These are phyloP conservation scores for Pontoporia blainvillei DNA, from an alignment of 2,113 vertebrate species.

Conservation along the genomic window DNA sequence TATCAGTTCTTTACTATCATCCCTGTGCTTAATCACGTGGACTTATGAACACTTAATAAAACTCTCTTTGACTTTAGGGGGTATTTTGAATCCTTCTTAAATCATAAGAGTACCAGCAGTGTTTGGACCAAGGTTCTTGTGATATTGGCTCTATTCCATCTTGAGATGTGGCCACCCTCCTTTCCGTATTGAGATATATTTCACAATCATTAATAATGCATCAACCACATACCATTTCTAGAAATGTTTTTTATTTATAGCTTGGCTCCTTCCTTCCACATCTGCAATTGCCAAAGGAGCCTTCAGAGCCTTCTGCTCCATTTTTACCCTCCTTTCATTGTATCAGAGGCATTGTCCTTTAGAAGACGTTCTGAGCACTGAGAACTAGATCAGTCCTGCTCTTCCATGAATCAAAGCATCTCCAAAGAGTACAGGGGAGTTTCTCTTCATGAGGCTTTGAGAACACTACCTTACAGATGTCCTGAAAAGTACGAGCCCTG, in stretches of 20 bases:
- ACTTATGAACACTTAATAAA: background rate
- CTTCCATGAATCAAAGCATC: background rate
- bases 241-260: slow-evolving; percentile 71
- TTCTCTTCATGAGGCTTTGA: background rate
- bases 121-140: slow-evolving; percentile 47
- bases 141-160: background rate
- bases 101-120: slow-evolving; percentile 39
- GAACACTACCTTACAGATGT: background rate
- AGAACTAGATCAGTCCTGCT: background rate
- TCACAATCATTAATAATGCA: background rate
- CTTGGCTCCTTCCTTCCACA: slow-evolving; percentile 44
- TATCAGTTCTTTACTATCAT: background rate
- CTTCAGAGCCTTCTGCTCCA: slow-evolving; percentile 6
- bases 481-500: background rate
- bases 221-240: slow-evolving; percentile 51
- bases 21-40: background rate
- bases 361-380: background rate
- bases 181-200: slow-evolving; percentile 29
- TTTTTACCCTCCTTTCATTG: background rate
- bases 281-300: slow-evolving; percentile 20
- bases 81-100: slow-evolving; percentile 63
- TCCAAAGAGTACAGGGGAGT: background rate
- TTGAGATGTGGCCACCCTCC: slow-evolving; percentile 41
- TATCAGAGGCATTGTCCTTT: background rate
- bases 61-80: background rate